These are phyloP conservation scores for Homalodisca vitripennis DNA, from an alignment of 1,140 invertebrate genomes.

Conservation along the genomic window DNA sequence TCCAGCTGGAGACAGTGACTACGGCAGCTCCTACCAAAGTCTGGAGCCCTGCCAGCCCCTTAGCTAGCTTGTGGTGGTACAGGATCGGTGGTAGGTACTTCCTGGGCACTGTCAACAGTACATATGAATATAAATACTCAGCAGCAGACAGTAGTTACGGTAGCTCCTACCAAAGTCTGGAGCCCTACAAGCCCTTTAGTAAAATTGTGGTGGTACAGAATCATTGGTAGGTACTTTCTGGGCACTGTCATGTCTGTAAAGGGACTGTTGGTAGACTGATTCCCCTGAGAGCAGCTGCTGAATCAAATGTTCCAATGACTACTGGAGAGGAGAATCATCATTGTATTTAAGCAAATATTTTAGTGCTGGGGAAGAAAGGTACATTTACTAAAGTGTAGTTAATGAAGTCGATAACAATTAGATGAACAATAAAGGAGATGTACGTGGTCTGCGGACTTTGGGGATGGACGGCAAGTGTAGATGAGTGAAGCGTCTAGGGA, in stretches of 20 bases:
- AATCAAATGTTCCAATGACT: too few relatives aligned
- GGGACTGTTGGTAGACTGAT: too few relatives aligned
- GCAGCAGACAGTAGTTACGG: conserved; percentile 54
- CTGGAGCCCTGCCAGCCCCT: conserved; percentile 56
- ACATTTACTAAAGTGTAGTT: too few relatives aligned
- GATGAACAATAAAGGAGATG: too few relatives aligned
- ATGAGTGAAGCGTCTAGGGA: too few relatives aligned
- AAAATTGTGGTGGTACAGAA: conserved; percentile 54
- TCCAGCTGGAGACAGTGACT: conserved; percentile 56
- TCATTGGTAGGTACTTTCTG: conserved; percentile 49
- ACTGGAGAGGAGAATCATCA: too few relatives aligned
- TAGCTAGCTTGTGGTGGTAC: conserved; percentile 55
- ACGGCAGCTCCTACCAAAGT: conserved; percentile 56
- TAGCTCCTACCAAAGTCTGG: conserved; percentile 56
- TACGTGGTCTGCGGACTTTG: too few relatives aligned
- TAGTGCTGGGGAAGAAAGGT: too few relatives aligned
- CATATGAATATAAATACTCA: conserved; percentile 61
- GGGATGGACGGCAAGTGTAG: too few relatives aligned
- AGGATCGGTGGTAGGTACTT: conserved; percentile 51
- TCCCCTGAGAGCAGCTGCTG: too few relatives aligned
- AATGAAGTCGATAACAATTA: too few relatives aligned
- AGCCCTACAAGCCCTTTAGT: conserved; percentile 56
- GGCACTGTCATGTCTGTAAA: conserved; percentile 44
- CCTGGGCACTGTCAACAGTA: conserved; percentile 47
- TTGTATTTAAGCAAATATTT: too few relatives aligned